Evolutionary conservation across 1,140 invertebrate species (phyloP).

Genomic region (Maniola jurtina): DNA sequence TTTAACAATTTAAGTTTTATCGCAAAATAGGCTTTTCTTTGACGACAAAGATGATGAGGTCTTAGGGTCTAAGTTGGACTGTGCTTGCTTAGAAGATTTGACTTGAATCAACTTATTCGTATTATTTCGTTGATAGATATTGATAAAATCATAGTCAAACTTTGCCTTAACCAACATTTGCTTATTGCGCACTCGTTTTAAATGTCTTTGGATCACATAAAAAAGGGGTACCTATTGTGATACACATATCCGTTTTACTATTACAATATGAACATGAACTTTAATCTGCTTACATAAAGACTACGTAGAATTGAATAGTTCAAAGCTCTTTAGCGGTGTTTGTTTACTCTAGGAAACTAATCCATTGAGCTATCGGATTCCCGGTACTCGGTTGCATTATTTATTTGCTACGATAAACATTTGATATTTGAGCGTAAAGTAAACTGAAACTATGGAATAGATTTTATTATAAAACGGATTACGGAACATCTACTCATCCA

Average conservation of each 20-base stretch:
- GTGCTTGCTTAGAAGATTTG: no score
- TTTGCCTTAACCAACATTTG: no score
- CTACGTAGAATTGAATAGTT: background rate
- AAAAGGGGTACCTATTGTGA: conserved; percentile 55
- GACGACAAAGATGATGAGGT: no score
- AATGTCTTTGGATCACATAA: conserved; percentile 59
- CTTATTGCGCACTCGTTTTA: conserved; percentile 50
- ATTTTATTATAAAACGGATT: background rate
- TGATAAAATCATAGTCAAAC: no score
- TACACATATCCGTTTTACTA: conserved; percentile 41
- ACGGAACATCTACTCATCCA: no score
- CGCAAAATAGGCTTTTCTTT: no score
- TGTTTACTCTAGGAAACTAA: conserved; percentile 55
- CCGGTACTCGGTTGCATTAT: conserved; percentile 54
- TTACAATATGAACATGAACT: conserved; percentile 14
- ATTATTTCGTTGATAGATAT: no score
- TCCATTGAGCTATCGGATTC: conserved; percentile 52
- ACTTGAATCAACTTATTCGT: no score
- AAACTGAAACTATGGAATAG: conserved; percentile 3
- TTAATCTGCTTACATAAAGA: conserved; percentile 17
- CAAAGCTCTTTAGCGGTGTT: conserved; percentile 35
- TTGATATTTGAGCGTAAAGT: conserved; percentile 40
- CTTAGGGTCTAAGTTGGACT: no score
- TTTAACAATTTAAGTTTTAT: no score
- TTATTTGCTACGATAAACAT: conserved; percentile 64